Evolutionary conservation across 2,113 vertebrate species (phyloP).

Genomic region (Progne subis): DNA sequence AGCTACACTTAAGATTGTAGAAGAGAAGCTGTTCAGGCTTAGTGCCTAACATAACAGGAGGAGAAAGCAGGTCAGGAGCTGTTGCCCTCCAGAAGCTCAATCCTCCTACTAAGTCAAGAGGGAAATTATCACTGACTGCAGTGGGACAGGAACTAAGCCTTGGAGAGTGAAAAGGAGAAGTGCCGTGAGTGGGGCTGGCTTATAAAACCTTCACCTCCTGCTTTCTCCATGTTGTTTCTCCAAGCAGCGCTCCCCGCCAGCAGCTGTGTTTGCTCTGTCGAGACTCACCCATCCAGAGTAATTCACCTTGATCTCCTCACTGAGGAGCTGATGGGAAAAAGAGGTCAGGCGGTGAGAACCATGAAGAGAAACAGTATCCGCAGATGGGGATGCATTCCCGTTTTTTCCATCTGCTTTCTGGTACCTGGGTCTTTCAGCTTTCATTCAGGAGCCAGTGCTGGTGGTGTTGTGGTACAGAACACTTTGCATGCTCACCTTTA

Average conservation of each 20-base stretch:
- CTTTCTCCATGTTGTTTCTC: background rate
- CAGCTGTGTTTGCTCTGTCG: constrained; percentile 26
- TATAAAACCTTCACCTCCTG: background rate
- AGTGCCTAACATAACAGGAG: constrained; percentile 44
- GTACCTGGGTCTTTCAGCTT: background rate
- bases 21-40: constrained; percentile 45
- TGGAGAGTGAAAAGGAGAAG: background rate
- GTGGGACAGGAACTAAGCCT: background rate
- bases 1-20: background rate
- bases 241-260: background rate
- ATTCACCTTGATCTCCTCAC: constrained; percentile 24
- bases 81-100: constrained; percentile 28
- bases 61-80: constrained; percentile 23
- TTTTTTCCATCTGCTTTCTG: background rate
- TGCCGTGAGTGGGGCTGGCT: background rate
- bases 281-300: constrained; percentile 2
- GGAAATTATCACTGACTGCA: constrained; percentile 37
- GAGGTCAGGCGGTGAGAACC: background rate
- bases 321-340: constrained; percentile 14
- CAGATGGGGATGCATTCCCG: background rate
- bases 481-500: background rate
- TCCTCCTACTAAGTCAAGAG: constrained; percentile 6
- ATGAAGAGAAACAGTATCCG: background rate
- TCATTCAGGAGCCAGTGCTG: accelerated
- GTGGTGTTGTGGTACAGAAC: background rate